Evolutionary conservation across 1,140 invertebrate genomes (phyloP).

Genomic region (Dreissena rostriformis): DNA sequence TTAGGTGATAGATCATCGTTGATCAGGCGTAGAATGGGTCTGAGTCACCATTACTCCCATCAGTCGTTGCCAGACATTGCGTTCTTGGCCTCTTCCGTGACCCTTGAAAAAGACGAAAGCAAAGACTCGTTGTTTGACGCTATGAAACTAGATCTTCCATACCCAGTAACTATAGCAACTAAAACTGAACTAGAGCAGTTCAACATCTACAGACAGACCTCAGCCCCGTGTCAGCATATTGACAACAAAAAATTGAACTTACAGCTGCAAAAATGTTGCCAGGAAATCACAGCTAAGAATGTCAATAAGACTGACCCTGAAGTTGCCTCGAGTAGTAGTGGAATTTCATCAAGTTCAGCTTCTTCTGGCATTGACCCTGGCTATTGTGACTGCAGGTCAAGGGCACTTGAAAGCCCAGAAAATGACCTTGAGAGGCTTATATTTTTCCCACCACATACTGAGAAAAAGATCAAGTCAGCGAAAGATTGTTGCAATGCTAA

Average conservation of each 20-base stretch:
- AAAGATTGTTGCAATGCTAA: slow-evolving; percentile 35
- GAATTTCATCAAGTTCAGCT: slow-evolving; percentile 68
- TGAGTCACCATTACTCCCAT: slow-evolving; percentile 64
- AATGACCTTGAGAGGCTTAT: slow-evolving; percentile 74
- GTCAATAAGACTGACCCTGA: slow-evolving; percentile 46
- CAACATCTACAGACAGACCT: slow-evolving; percentile 48
- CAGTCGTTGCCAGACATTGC: slow-evolving; percentile 75
- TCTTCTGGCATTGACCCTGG: slow-evolving; percentile 73
- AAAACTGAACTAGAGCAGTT: slow-evolving; percentile 53
- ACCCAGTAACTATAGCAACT: slow-evolving; percentile 40
- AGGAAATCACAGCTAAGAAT: not conserved
- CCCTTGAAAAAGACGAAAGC: slow-evolving; percentile 41
- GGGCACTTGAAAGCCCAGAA: slow-evolving; percentile 59
- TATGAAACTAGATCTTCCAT: slow-evolving; percentile 52
- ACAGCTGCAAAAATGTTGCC: not conserved
- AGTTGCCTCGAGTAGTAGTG: slow-evolving; percentile 68
- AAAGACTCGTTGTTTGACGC: slow-evolving; percentile 54
- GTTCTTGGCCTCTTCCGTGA: slow-evolving; percentile 62
- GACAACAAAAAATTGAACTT: slow-evolving; percentile 18
- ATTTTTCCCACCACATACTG: slow-evolving; percentile 75
- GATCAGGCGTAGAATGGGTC: slow-evolving; percentile 27
- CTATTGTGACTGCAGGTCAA: slow-evolving; percentile 67
- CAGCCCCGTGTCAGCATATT: slow-evolving; percentile 30
- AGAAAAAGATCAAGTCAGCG: slow-evolving; percentile 56
- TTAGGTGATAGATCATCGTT: slow-evolving; percentile 4